Percentiles rank a stretch among this genome's conserved stretches.
Conservation (phyloP, 2,888 invertebrate species). For the Melinaea menophilus region DNA sequence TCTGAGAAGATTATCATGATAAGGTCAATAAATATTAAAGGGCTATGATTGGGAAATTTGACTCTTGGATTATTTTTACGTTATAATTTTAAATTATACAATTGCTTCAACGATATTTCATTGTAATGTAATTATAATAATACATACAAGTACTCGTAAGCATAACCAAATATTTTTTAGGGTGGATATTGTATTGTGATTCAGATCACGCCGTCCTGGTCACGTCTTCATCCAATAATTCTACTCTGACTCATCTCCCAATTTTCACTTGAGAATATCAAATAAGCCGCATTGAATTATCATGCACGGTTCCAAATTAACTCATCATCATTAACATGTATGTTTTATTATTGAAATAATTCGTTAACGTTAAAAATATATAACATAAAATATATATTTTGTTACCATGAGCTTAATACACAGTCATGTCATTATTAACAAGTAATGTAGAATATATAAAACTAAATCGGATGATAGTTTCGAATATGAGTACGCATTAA, state of each 20-base stretch:
- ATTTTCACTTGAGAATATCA: conserved; percentile 67
- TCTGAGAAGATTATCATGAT: conserved; percentile 15
- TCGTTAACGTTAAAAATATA: not conserved
- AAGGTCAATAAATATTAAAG: not conserved
- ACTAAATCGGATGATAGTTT: too few species aligned
- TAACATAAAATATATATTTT: too few species aligned
- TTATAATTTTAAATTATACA: too few species aligned
- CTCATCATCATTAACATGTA: not conserved
- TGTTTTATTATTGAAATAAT: not conserved
- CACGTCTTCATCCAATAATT: conserved; percentile 72
- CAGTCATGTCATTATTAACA: too few species aligned
- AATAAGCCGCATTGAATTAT: conserved; percentile 48
- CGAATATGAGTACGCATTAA: too few species aligned
- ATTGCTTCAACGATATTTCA: not conserved
- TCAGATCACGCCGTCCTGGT: conserved; percentile 54
- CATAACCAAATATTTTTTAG: conserved; percentile 18
- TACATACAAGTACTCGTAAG: not conserved
- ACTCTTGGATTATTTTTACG: too few species aligned
- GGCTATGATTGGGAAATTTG: too few species aligned
- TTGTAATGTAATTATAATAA: not conserved
- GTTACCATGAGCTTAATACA: too few species aligned
- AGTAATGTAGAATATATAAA: too few species aligned
- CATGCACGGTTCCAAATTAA: conserved; percentile 10
- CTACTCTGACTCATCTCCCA: conserved; percentile 63
- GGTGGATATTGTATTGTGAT: conserved; percentile 57